Percentiles rank a stretch among this genome's conserved stretches.
Evolutionary conservation across 1,140 invertebrate genomes (phyloP).

Genomic region (Drosophila bifasciata): DNA sequence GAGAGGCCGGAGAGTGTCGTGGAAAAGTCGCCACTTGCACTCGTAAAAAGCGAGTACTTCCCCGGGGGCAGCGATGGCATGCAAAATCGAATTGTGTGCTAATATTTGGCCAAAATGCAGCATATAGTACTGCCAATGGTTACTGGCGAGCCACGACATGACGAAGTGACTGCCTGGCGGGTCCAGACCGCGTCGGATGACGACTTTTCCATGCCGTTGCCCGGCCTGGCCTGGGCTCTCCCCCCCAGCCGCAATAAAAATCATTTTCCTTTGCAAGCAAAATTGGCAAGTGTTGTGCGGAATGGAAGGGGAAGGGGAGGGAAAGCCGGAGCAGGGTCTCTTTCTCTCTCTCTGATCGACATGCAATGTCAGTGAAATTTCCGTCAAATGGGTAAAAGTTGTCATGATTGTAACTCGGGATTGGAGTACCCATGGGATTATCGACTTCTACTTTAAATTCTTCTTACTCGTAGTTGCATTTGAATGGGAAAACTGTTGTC

Average conservation of each 20-base stretch:
- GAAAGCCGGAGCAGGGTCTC: not conserved
- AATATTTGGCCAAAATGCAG: constrained; percentile 66
- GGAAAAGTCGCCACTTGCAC: constrained; percentile 74
- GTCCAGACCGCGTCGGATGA: constrained; percentile 18
- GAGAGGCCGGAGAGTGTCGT: constrained; percentile 37
- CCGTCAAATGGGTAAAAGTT: constrained; percentile 66
- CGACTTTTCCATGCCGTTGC: constrained; percentile 23
- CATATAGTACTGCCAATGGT: constrained; percentile 39
- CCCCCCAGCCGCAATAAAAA: constrained; percentile 56
- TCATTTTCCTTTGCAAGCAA: constrained; percentile 57
- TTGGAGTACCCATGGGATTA: too few species aligned
- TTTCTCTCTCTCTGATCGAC: constrained; percentile 60
- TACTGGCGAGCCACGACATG: constrained; percentile 42
- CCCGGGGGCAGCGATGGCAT: constrained; percentile 42
- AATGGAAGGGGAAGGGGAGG: not conserved
- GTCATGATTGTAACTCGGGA: not conserved
- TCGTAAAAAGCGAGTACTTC: constrained; percentile 70
- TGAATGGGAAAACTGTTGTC: not conserved
- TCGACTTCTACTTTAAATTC: too few species aligned
- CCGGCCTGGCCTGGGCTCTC: not conserved
- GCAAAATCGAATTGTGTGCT: constrained; percentile 80
- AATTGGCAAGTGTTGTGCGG: constrained; percentile 43
- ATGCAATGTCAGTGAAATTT: constrained; percentile 65
- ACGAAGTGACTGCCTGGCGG: constrained; percentile 52
- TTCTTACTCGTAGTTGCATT: too few species aligned